Evolutionary conservation across 23 tunicate genomes (phyloP).

Genomic region (Diplosoma virens): DNA sequence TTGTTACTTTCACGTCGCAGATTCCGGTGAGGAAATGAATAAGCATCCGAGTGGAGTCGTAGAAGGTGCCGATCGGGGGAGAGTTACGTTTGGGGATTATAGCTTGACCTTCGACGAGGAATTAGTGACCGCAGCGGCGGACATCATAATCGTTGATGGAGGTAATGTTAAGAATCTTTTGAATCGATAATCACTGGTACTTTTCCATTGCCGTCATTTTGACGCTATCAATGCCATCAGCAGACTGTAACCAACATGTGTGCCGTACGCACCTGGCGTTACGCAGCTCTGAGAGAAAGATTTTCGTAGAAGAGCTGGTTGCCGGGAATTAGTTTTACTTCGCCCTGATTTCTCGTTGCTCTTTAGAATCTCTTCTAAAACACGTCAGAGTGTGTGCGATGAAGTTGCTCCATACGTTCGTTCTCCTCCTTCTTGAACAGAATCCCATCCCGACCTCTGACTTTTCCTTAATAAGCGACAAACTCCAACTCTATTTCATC

Average conservation of each 20-base stretch:
- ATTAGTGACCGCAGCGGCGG: not conserved
- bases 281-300: too few relatives aligned
- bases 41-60: constrained; percentile 42
- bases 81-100: constrained; percentile 51
- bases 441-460: not conserved
- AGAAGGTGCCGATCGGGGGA: constrained; percentile 52
- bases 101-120: constrained; percentile 10
- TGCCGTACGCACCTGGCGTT: too few relatives aligned
- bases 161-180: too few relatives aligned
- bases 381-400: not conserved
- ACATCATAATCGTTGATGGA: constrained; percentile 1
- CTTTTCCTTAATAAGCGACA: not conserved
- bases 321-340: too few relatives aligned
- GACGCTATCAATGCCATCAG: too few relatives aligned
- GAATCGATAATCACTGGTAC: too few relatives aligned
- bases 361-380: not conserved
- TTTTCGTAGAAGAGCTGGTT: too few relatives aligned
- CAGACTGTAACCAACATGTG: too few relatives aligned
- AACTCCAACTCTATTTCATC: constrained; percentile 41
- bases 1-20: too few relatives aligned
- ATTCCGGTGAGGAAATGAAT: not conserved
- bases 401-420: not conserved
- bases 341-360: too few relatives aligned
- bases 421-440: not conserved
- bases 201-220: too few relatives aligned